These are phyloP conservation scores for Dryas iulia DNA, from an alignment of 1,140 invertebrate species.

Conservation along the genomic window DNA sequence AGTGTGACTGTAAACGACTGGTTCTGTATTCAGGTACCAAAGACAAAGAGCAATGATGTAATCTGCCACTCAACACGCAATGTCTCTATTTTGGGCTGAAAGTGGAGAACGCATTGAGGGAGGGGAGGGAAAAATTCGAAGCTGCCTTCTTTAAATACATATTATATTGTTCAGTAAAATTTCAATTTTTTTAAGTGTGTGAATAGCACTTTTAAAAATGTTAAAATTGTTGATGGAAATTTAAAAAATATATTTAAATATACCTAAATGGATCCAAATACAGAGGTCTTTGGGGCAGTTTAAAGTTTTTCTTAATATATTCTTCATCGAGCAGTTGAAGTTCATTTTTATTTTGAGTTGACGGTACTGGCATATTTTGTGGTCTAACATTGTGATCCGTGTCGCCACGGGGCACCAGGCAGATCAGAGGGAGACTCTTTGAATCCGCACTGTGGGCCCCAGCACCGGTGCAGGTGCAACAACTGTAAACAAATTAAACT, in stretches of 20 bases:
- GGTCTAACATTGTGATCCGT: slow-evolving; percentile 9
- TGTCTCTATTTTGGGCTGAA: too few relatives aligned
- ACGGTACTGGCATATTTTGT: slow-evolving; percentile 7
- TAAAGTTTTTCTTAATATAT: slow-evolving; percentile 64
- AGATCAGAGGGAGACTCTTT: slow-evolving; percentile 52
- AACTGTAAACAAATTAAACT: slow-evolving; percentile 37
- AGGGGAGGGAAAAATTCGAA: too few relatives aligned
- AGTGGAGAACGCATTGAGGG: too few relatives aligned
- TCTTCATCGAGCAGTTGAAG: slow-evolving; percentile 55
- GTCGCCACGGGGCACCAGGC: slow-evolving; percentile 59
- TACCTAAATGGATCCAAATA: slow-evolving; percentile 31
- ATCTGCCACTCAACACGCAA: too few relatives aligned
- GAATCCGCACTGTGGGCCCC: slow-evolving; percentile 17
- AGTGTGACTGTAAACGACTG: too few relatives aligned
- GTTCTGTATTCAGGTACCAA: too few relatives aligned
- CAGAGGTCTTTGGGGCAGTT: slow-evolving; percentile 52
- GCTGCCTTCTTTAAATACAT: too few relatives aligned
- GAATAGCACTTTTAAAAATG: too few relatives aligned
- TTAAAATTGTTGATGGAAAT: too few relatives aligned
- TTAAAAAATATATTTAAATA: neutral
- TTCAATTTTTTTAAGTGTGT: too few relatives aligned
- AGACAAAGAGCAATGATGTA: too few relatives aligned
- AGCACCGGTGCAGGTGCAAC: slow-evolving; percentile 43
- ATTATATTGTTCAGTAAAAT: too few relatives aligned
- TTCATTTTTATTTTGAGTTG: slow-evolving; percentile 21